Base-by-base conservation (phyloP, 2,113 vertebrate genomes). In the Periophthalmus modestus region DNA sequence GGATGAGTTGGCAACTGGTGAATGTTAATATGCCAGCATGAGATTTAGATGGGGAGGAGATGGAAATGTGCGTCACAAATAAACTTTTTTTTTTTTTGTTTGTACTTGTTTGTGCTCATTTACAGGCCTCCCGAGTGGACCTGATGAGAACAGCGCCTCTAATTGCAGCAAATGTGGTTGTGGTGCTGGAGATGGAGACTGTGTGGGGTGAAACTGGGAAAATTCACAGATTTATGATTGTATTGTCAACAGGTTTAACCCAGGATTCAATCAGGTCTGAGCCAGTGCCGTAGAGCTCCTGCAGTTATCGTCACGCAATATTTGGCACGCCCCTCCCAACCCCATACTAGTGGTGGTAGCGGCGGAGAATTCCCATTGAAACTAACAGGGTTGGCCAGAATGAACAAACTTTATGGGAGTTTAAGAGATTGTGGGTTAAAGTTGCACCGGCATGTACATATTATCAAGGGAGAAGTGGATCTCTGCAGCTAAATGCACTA, bases 21-120 rank as follows among this genome's bases (percentile, higher is more conserved):
- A 79, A 80, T 89, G 82, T 86, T 90, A 88, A 91, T 93, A 90
- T 90, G 71, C 81, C 72, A 68, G 77, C 81, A 87, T 77, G 84
- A 88, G 75, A 88, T 72, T 74, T 78, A 71, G 80, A 79, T 77
- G 75, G 69, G 82, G 86, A 84, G 81, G 80, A 80, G 83, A 77
- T 72, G 73, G 81, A 73, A 85, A 75, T 77, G 73, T 66, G 78
- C 46, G 3, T 68, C 36, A 79, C 61, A 76, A 78, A 80, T 69
- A 61, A 77, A 74, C 61, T 81, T 80, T 78, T 75, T 74, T 28
- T 43, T 78, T 80, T 81, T 28, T n/a, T n/a, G n/a, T n/a, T n/a
- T n/a, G n/a, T 80, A 55, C 77, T 80, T 0, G 5, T 58, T 73
- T 80, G 61, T 57, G 73, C 52, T 78, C 74, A 84, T 88, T 87